phyloP scores from a whole-genome alignment of 2,888 invertebrate genomes.

The Amblyjoppa proteus region DNA sequence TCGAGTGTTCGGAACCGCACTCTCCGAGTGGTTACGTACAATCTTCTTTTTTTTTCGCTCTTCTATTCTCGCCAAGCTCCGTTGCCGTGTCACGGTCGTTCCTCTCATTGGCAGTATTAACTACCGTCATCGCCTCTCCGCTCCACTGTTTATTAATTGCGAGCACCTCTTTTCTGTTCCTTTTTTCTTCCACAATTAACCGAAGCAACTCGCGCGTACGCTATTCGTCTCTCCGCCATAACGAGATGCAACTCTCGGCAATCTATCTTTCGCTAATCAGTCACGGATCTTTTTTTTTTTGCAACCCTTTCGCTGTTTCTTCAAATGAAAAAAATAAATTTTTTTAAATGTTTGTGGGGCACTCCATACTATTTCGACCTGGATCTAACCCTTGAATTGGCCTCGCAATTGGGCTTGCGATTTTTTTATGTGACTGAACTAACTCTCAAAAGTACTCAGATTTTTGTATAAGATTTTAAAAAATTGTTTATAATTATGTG shows the following conservation, averaged over 20 bases:
- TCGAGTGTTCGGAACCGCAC: conserved; percentile 14
- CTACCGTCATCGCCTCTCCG: background rate
- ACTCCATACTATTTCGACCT: too few relatives aligned
- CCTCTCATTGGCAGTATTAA: background rate
- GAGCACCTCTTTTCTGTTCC: background rate
- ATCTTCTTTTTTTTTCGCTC: background rate
- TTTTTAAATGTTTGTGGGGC: too few relatives aligned
- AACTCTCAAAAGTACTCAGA: too few relatives aligned
- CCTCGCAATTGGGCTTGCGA: too few relatives aligned
- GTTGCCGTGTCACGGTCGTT: conserved; percentile 14
- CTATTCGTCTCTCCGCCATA: conserved; percentile 1
- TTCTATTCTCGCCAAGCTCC: conserved; percentile 18
- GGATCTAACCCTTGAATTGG: too few relatives aligned
- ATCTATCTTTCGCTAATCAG: conserved; percentile 25
- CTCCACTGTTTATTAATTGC: conserved; percentile 5
- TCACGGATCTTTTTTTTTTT: conserved; percentile 28
- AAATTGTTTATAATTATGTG: too few relatives aligned
- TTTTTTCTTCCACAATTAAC: background rate
- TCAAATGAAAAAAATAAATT: background rate
- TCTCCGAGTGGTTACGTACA: background rate
- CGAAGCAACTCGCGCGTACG: background rate
- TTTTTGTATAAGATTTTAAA: too few relatives aligned
- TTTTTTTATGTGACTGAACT: too few relatives aligned
- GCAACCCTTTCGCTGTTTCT: conserved; percentile 18
- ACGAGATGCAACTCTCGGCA: conserved; percentile 15